These are phyloP conservation scores for Heliconius ismenius DNA, from an alignment of 2,888 invertebrate species.

Conservation along the genomic window DNA sequence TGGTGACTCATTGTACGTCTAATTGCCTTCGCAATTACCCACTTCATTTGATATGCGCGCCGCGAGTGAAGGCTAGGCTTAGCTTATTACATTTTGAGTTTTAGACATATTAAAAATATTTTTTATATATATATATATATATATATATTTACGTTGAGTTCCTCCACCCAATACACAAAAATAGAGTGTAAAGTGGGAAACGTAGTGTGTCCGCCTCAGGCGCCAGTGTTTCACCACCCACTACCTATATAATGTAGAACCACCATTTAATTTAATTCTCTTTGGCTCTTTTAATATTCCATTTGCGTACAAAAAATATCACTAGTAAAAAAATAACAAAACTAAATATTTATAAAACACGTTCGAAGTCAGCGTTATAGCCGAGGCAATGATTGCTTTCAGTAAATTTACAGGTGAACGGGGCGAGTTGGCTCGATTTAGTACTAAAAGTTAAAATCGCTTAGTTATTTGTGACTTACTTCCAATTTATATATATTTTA, in stretches of 20 bases:
- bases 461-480: not conserved
- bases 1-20: conserved; percentile 53
- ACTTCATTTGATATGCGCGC: conserved; percentile 53
- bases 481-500: not conserved
- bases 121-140: too few species aligned
- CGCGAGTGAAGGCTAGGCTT: conserved; percentile 27
- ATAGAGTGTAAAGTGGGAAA: too few species aligned
- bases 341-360: conserved; percentile 4
- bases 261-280: not conserved
- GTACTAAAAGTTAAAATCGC: not conserved
- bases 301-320: not conserved
- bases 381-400: conserved; percentile 24
- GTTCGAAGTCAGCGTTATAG: conserved; percentile 14
- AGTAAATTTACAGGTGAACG: conserved; percentile 17
- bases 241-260: too few species aligned
- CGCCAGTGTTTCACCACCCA: too few species aligned
- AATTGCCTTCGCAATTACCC: conserved; percentile 54
- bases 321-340: not conserved
- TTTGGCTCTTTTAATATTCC: too few species aligned
- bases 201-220: too few species aligned
- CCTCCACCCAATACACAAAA: too few species aligned
- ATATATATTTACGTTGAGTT: too few species aligned
- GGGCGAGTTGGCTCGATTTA: conserved; percentile 17
- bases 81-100: too few species aligned
- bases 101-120: too few species aligned